Conservation (phyloP, 2,113 vertebrate species). For the Pterocles gutturalis region DNA sequence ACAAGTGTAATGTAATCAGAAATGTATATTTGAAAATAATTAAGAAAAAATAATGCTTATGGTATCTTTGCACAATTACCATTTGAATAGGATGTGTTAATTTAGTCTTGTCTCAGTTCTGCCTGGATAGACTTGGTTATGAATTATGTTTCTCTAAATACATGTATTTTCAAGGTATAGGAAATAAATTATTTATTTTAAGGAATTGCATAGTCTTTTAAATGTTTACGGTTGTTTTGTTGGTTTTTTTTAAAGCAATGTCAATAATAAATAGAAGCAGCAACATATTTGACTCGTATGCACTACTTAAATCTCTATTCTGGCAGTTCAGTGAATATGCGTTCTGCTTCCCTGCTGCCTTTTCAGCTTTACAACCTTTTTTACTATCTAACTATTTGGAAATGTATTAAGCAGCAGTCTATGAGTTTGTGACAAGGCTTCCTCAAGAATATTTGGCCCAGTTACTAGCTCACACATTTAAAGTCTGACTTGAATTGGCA, state of each 20-base stretch:
- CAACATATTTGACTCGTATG: not conserved
- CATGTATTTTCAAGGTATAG: not conserved
- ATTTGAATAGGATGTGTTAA: not conserved
- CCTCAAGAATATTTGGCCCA: constrained; percentile 68
- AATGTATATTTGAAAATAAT: not conserved
- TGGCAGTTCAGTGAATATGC: constrained; percentile 38
- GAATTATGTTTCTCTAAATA: not conserved
- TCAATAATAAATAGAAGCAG: not conserved
- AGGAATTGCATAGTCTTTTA: not conserved
- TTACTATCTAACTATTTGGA: constrained; percentile 36
- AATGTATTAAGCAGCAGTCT: constrained; percentile 58
- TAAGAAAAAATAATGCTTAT: not conserved
- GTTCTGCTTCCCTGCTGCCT: constrained; percentile 42
- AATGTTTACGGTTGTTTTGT: not conserved
- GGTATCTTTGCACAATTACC: not conserved
- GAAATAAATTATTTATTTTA: not conserved
- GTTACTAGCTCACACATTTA: constrained; percentile 66
- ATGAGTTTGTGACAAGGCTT: constrained; percentile 68
- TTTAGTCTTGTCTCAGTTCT: not conserved
- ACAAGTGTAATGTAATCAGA: not conserved
- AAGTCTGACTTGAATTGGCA: constrained; percentile 69
- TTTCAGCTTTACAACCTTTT: constrained; percentile 40
- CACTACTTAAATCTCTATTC: constrained; percentile 46
- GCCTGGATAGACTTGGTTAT: not conserved
- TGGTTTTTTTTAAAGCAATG: not conserved